Evolutionary conservation across 2,113 vertebrate species (phyloP), one percentile per base, ranked within the genome.

Genomic region (Cephalopterus ornatus): DNA sequence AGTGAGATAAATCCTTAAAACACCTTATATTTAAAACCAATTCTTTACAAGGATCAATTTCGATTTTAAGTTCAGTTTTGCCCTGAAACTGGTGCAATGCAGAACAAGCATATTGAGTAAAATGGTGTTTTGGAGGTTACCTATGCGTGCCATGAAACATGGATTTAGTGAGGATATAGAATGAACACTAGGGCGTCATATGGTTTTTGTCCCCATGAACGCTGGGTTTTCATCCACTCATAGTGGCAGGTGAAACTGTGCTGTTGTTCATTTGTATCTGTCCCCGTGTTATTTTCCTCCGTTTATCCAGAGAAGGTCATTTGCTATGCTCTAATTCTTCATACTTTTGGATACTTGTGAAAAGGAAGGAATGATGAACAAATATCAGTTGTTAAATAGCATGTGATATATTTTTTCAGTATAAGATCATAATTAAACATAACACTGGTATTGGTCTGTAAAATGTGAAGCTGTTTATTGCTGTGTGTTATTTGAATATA

Each of bases 121-220:
- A 42, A 26, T 2, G 2, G 28, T 82, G 44, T 39, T 88, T 61
- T 66, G 41, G 44, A 42, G 12, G 11, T 85, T 76, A 22, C 49
- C 32, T 66, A 4, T 37, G 41, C 53, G 28, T 88, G 58, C 24
- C 20, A 11, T 6, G 32, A 65, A 82, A 41, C 21, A 24, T 33
- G 46, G 75, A 70, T 88, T 76, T 83, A 73, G 6, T 72, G 55
- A 37, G 32, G 47, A 62, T 46, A 14, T 6, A 22, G 47, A 58
- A 76, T 11, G 22, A 79, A 33, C 6, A 16, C 14, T 55, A 26
- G 35, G 14, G 32, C 0, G 0, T 67, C 15, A 1, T 35, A 4
- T 13, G 18, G 14, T 59, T 78, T 79, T 49, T 76, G 44, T 66
- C 32, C 19, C 7, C 12, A 4, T 53, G 28, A 55, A 63, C 0